phyloP scores from a whole-genome alignment of 2,797 vertebrate species.

The Aselliscus stoliczkanus region DNA sequence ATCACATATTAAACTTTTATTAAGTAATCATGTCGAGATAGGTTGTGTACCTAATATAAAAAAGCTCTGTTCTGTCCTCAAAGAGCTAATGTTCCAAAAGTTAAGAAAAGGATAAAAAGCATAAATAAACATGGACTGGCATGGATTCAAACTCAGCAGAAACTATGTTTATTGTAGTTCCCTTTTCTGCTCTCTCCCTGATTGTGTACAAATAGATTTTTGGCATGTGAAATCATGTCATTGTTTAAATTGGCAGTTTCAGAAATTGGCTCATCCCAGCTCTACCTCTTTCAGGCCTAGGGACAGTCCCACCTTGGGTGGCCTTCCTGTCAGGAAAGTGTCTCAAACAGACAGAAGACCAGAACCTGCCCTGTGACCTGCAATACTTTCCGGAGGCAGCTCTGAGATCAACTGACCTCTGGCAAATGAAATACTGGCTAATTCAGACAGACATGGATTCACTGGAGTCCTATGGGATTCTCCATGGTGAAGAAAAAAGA shows the following conservation, averaged over 20 bases:
- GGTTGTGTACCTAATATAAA: not conserved
- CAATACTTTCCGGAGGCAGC: not conserved
- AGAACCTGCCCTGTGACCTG: not conserved
- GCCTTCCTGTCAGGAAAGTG: not conserved
- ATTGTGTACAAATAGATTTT: not conserved
- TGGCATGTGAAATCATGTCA: not conserved
- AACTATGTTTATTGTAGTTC: not conserved
- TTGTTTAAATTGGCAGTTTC: slow-evolving; percentile 27
- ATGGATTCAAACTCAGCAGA: not conserved
- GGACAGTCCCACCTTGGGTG: not conserved
- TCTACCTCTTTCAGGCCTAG: not conserved
- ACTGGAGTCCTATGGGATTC: not conserved
- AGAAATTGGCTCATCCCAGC: not conserved
- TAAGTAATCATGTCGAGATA: not conserved
- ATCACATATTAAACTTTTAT: not conserved
- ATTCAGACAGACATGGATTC: not conserved
- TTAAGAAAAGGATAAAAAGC: not conserved
- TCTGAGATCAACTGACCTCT: not conserved
- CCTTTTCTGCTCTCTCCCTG: not conserved
- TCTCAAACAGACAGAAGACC: not conserved
- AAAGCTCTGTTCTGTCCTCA: not conserved
- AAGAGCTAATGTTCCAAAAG: not conserved
- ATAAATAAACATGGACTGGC: not conserved
- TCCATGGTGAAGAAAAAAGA: not conserved
- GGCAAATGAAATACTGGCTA: not conserved